Evolutionary conservation across 1,140 invertebrate genomes (phyloP).

Genomic region (Nymphalis io): DNA sequence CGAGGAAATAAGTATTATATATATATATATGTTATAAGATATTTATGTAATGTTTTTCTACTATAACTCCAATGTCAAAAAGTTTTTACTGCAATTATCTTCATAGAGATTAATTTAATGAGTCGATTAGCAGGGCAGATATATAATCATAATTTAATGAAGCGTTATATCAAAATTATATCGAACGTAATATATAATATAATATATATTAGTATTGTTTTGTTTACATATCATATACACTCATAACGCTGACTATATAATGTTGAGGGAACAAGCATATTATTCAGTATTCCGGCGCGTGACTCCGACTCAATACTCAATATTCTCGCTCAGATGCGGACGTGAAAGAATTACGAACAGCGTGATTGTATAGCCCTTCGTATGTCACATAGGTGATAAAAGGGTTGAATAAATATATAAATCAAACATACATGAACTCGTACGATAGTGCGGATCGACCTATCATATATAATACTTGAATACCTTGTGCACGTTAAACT

Average conservation of each 20-base stretch:
- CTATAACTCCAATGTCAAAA: too few species aligned
- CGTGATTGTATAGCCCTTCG: constrained; percentile 53
- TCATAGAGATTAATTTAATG: too few species aligned
- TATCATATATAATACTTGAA: too few species aligned
- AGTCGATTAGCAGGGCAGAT: too few species aligned
- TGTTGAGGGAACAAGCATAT: constrained; percentile 31
- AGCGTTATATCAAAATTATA: too few species aligned
- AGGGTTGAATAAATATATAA: constrained; percentile 13
- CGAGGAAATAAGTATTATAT: too few species aligned
- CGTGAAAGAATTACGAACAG: constrained; percentile 58
- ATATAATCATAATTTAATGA: too few species aligned
- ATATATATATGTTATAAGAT: too few species aligned
- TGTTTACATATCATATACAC: background rate
- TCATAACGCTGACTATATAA: background rate
- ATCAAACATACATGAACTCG: background rate
- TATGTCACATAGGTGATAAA: constrained; percentile 15
- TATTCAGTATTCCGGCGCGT: constrained; percentile 49
- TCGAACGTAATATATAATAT: background rate
- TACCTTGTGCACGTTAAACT: background rate
- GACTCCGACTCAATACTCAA: constrained; percentile 49
- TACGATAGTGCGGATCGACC: too few species aligned
- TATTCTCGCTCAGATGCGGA: constrained; percentile 49
- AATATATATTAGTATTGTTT: background rate
- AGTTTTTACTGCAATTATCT: too few species aligned
- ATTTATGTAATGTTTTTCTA: too few species aligned